A percentile compares a stretch with the other conserved stretches of the same genome.
Evolutionary conservation across 2,797 vertebrate genomes (phyloP).

Genomic region (Falco cherrug): DNA sequence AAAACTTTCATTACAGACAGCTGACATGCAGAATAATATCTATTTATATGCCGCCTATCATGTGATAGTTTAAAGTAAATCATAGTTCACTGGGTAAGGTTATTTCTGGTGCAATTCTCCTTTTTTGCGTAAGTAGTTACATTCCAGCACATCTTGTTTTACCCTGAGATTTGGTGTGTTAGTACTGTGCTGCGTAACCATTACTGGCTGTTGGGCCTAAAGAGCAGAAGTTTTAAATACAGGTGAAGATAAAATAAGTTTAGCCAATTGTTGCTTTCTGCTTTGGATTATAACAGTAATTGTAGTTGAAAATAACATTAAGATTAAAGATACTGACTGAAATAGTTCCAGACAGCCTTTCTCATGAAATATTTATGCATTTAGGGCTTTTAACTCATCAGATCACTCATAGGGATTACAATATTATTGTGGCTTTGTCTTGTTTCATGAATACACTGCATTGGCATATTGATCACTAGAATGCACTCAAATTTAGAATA

Average conservation of each 20-base stretch:
- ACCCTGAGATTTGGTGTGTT: neutral
- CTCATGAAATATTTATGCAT: constrained; percentile 17
- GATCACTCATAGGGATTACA: neutral
- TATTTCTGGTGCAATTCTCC: constrained; percentile 34
- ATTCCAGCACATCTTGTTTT: neutral
- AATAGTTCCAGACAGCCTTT: neutral
- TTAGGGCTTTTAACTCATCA: neutral
- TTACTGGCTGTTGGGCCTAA: neutral
- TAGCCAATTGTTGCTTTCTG: neutral
- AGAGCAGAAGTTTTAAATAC: neutral
- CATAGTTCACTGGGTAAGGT: constrained; percentile 36
- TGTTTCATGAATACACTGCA: neutral
- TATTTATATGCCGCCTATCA: neutral
- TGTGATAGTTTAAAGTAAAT: constrained; percentile 22
- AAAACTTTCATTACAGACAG: constrained; percentile 40
- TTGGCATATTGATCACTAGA: neutral
- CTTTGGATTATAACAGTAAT: neutral
- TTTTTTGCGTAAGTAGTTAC: neutral
- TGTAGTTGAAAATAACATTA: neutral
- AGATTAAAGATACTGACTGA: neutral
- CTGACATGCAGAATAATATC: constrained; percentile 28
- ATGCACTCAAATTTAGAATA: neutral
- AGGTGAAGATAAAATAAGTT: neutral
- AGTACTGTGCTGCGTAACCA: neutral
- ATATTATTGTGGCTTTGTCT: neutral